Evolutionary conservation across 2,113 vertebrate species (phyloP), one percentile per base, ranked within the genome.

Genomic region (Corythoichthys haematopterus): DNA sequence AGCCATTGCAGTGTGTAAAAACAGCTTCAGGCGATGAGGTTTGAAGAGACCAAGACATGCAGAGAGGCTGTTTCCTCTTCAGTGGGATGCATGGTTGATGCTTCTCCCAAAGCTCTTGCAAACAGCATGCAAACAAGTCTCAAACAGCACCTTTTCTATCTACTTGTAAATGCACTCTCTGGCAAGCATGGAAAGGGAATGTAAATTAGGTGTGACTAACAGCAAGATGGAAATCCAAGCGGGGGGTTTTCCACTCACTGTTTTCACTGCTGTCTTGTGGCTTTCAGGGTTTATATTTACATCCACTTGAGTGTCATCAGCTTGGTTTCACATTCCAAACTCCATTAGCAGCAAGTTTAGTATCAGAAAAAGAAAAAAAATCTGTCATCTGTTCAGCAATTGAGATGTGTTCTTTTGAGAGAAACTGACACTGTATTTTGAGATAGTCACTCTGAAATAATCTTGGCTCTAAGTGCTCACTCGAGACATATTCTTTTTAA

Each of bases 131-230:
- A 83, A 75, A 74, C 86, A 76, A 79, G 85, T 70, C 85, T 75
- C 80, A 71, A 81, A 83, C 84, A 78, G 74, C 80, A 78, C 79
- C 78, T 81, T 82, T 83, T 86, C 83, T 80, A 81, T 83, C 80
- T 85, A 80, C 87, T 85, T 87, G 83, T 84, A 81, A 88, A 88
- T 85, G 35, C 50, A 53, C 40, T 62, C 60, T 71, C 84, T 78
- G 75, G 75, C 79, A 71, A 83, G 80, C 72, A 48, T 70, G 82
- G 83, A 75, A 84, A 85, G 79, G 83, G 81, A 86, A 89, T 86
- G 80, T 81, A 87, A 90, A 90, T 90, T 76, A 86, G 81, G 80
- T 86, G 88, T 82, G 84, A 90, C 85, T 88, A 89, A 90, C 86
- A 75, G 80, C 81, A 46, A 85, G 80, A 80, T 85, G 80, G 77